These are phyloP conservation scores for Choristoneura rosaceana DNA, from an alignment of 2,888 invertebrate species.

Conservation along the genomic window DNA sequence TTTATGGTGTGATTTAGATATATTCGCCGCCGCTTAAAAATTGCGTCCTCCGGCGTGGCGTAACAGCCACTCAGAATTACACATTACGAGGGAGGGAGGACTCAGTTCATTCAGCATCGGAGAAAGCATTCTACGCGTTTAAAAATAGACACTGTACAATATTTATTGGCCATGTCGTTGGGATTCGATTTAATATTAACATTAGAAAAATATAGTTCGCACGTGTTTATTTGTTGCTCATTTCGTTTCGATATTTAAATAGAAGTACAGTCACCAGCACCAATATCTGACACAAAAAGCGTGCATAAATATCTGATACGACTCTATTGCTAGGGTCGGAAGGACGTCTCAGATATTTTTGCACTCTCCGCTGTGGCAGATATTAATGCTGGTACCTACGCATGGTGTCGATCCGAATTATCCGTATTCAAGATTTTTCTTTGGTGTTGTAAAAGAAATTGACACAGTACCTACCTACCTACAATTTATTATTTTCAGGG, in stretches of 20 bases:
- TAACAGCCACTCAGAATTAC: constrained; percentile 61
- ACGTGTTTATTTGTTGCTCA: constrained; percentile 67
- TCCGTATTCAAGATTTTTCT: not conserved
- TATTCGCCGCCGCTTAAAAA: constrained; percentile 46
- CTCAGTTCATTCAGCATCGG: constrained; percentile 82
- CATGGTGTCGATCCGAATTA: not conserved
- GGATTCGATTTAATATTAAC: constrained; percentile 82
- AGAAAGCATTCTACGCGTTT: constrained; percentile 82
- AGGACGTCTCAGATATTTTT: too few relatives aligned
- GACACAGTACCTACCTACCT: not conserved
- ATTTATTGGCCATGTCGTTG: constrained; percentile 80
- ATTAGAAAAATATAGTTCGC: constrained; percentile 77
- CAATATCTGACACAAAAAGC: too few relatives aligned
- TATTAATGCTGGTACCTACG: too few relatives aligned
- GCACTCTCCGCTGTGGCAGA: too few relatives aligned
- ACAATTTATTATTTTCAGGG: too few relatives aligned
- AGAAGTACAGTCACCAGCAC: not conserved
- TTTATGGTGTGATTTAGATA: not conserved
- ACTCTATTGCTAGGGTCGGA: too few relatives aligned
- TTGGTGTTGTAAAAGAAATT: not conserved
- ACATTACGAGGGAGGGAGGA: constrained; percentile 81
- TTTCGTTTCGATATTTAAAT: constrained; percentile 54
- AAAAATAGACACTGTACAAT: constrained; percentile 81
- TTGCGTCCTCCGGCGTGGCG: constrained; percentile 50
- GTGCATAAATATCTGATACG: too few relatives aligned